Base-by-base conservation (phyloP, 2,888 invertebrate genomes). In the Hecatera dysodea region DNA sequence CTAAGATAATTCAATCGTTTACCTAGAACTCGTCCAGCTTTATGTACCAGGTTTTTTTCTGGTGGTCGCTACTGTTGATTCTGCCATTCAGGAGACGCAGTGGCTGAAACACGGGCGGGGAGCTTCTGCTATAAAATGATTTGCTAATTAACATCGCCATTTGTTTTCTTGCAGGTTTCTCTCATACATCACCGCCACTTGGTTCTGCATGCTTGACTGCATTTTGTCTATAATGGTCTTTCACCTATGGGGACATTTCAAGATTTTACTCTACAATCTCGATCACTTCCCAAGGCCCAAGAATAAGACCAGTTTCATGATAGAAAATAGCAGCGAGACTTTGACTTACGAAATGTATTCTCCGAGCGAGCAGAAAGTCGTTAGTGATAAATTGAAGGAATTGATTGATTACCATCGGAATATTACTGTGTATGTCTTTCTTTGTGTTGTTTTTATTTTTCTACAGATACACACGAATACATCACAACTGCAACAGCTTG, bases 201-300 rank as follows among this genome's bases (percentile, higher is more conserved):
- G 67, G 73, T 73, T 82, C 27, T 83, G 85, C 7, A 75, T 73
- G 17, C 73, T 67, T 9, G 86, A 86, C 62, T 68, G 80, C 5
- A 72, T 83, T 50, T 33, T 86, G 6, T 82, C 77, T 3, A 0
- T 86, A 0, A 77, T 86, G 72, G 72, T 86, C 1, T 84, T 86
- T 11, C 78, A 86, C 15, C 0, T 82, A 7, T 86, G 86, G 81
- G 86, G 86, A 2, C 86, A 86, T 71, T 80, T 86, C 24, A 86
- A 83, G 24, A 84, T 86, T 22, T 65, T 86, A 27, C 53, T 86
- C 24, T 7, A 82, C 19, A 73, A 75, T 24, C 55, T 86, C 1
- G 66, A 85, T 8, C 44, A 56, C 2, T 80, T 86, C 48, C 86
- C 86, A 7, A 76, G 15, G 12, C 84, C 86, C 8, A 0, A 52